A percentile compares a stretch with the other conserved stretches of the same genome.
These are phyloP conservation scores for Yasuhikotakia modesta DNA, from an alignment of 2,797 vertebrate genomes.

Conservation along the genomic window DNA sequence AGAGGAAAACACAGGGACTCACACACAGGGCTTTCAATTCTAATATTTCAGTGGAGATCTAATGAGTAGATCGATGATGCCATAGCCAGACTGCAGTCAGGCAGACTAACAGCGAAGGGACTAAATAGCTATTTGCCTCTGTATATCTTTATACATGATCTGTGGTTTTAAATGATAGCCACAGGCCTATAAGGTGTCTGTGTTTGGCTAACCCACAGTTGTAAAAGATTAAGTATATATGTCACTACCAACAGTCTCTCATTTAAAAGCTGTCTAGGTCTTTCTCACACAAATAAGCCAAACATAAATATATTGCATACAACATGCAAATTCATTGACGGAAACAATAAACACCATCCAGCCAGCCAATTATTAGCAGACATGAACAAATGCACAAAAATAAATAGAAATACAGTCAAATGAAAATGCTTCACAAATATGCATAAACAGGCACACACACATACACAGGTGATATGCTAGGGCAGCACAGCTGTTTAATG, in stretches of 20 bases:
- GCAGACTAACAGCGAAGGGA: no score
- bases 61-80: conserved; percentile 7
- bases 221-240: neutral
- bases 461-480: conserved; percentile 43
- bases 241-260: conserved; percentile 1
- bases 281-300: conserved; percentile 7
- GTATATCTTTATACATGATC: no score
- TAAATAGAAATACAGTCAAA: conserved; percentile 14
- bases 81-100: neutral
- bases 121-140: no score
- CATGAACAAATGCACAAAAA: conserved; percentile 38
- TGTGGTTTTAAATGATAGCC: no score
- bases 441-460: conserved; percentile 26
- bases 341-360: conserved; percentile 22
- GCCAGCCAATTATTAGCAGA: conserved; percentile 28
- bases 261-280: neutral
- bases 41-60: conserved; percentile 47
- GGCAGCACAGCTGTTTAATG: conserved; percentile 69
- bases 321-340: conserved; percentile 42
- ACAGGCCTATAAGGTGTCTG: no score
- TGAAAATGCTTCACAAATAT: neutral
- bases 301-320: neutral
- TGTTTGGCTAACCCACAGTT: neutral
- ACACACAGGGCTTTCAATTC: conserved; percentile 13
- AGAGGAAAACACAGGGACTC: conserved; percentile 31